A percentile compares a stretch with the other conserved stretches of the same genome.
These are phyloP conservation scores for Kuschelorhynchus macadamiae DNA, from an alignment of 2,888 invertebrate species.

Conservation along the genomic window DNA sequence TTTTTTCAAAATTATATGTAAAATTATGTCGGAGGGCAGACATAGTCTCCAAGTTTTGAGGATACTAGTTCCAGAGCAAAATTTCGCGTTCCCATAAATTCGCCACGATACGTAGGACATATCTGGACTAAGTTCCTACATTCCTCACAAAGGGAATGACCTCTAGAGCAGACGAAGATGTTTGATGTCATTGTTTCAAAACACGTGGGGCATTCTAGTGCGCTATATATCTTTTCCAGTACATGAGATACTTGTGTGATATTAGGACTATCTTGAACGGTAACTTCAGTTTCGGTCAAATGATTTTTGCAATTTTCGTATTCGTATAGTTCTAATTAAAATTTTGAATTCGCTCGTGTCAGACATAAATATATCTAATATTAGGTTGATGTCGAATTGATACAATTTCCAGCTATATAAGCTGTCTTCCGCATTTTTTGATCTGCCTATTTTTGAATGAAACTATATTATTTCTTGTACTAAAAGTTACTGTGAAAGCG, in stretches of 20 bases:
- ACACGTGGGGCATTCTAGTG: not conserved
- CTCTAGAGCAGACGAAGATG: not conserved
- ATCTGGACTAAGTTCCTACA: not conserved
- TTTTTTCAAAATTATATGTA: too few relatives aligned
- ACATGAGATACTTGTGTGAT: not conserved
- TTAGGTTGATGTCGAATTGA: not conserved
- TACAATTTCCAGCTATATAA: not conserved
- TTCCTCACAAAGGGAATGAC: slow-evolving; percentile 8
- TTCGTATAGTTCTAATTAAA: not conserved
- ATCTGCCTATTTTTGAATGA: not conserved
- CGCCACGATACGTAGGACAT: slow-evolving; percentile 3
- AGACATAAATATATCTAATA: not conserved
- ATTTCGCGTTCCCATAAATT: slow-evolving; percentile 6
- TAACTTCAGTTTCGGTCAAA: not conserved
- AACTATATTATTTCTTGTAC: not conserved
- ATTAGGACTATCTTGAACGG: not conserved
- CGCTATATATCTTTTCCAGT: not conserved
- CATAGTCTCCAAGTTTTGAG: too few relatives aligned
- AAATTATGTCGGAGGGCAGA: too few relatives aligned
- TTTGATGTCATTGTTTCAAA: not conserved
- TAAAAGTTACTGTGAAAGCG: not conserved
- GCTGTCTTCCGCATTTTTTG: not conserved
- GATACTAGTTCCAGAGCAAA: not conserved
- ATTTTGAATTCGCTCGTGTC: not conserved
- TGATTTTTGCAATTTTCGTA: not conserved